Base-by-base conservation (phyloP, 2,888 invertebrate species). In the Plagiodera versicolora region DNA sequence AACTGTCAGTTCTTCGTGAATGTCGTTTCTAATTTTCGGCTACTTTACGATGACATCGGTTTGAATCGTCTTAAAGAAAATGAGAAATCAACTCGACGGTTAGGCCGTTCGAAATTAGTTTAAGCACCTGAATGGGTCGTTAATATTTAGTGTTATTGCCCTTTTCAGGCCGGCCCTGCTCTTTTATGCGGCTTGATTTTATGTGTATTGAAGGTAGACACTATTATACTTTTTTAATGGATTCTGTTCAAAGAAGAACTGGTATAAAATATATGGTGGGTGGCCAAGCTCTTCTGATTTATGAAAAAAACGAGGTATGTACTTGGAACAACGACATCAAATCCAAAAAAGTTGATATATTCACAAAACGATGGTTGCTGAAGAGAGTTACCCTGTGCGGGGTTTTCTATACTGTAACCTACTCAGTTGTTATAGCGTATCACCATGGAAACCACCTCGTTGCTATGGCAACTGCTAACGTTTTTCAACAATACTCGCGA, bases 141-240 rank as follows among this genome's bases (percentile, higher is more conserved):
- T 67, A 67, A 63, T 55, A 65, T 70, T 69, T 70, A 70, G 67
- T 70, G 67, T 67, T 67, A 67, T 68, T 50, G 63, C 55, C 48
- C 17, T 49, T 47, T 51, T 56, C 46, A 35, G 46, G 16, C 35
- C 10, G 8, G 47, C 30, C 39, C 14, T 3, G 39, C 46, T 62
- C 24, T 58, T 64, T 64, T 65, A 62, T 63, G 62, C 63, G 52
- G 55, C 52, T 50, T 65, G 50, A 63, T 56, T 49, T 24, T 54
- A 30, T 51, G 49, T 16, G 30, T 10, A 30, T 50, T 4, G 9
- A 10, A 14, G 30, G 52, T 51, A n/a, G n/a, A n/a, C n/a, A 39
- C 35, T 19, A 52, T 52, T 52, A 52, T 39, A 39, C 14, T 14
- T 14, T 52, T 52, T 16, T 39, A 18, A 39, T 19, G 20, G 18